A percentile compares a stretch with the other conserved stretches of the same genome.
phyloP scores from a whole-genome alignment of 2,113 vertebrate species.

The Danionella cerebrum region DNA sequence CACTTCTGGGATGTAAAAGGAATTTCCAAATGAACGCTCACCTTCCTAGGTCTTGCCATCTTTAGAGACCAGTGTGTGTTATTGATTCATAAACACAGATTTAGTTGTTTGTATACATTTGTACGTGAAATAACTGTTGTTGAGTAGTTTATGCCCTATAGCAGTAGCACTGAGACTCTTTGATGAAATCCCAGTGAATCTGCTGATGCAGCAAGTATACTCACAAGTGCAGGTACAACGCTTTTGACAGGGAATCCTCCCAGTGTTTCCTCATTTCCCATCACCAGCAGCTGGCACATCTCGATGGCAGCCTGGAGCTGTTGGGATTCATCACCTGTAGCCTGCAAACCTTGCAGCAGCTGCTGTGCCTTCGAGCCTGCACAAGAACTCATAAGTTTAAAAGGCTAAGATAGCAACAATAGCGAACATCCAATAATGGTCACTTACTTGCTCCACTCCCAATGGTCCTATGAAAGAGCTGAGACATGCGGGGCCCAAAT shows the following conservation, averaged over 20 bases:
- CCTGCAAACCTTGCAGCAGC: slow-evolving; percentile 94
- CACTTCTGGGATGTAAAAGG: too few species aligned
- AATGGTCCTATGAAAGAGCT: slow-evolving; percentile 98
- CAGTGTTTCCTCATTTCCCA: slow-evolving; percentile 98
- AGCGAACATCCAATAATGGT: neutral
- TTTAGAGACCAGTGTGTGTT: too few species aligned
- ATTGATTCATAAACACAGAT: too few species aligned
- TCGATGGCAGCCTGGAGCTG: slow-evolving; percentile 97
- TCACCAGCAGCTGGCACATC: slow-evolving; percentile 97
- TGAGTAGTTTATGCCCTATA: too few species aligned
- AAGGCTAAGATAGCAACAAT: neutral
- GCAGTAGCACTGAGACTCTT: too few species aligned
- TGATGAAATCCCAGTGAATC: neutral
- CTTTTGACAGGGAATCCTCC: slow-evolving; percentile 98
- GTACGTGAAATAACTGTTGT: too few species aligned
- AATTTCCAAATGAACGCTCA: too few species aligned
- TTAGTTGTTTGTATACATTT: too few species aligned
- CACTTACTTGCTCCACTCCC: slow-evolving; percentile 87
- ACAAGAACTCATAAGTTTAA: neutral
- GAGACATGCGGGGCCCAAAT: slow-evolving; percentile 96
- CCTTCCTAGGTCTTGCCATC: too few species aligned
- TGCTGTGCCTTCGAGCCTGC: slow-evolving; percentile 97
- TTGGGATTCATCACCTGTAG: slow-evolving; percentile 92
- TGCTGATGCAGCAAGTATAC: slow-evolving; percentile 15
- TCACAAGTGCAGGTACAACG: slow-evolving; percentile 95